Percentiles rank a stretch among this genome's conserved stretches.
These are phyloP conservation scores for Puffinus mauretanicus DNA, from an alignment of 2,113 vertebrate species.

Conservation along the genomic window DNA sequence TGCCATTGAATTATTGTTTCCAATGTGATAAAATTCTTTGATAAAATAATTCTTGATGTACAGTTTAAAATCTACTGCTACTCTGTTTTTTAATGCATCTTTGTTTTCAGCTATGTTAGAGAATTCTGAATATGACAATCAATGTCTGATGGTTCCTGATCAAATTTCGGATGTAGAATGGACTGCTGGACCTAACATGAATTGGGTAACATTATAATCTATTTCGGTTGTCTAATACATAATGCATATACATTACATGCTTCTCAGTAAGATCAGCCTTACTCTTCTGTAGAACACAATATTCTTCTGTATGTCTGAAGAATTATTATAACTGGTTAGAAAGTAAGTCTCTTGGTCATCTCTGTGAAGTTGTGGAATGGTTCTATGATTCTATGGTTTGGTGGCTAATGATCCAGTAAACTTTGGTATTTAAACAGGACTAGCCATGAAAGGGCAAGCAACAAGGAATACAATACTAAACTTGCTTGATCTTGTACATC, in stretches of 20 bases:
- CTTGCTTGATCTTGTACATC: not conserved
- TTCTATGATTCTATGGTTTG: not conserved
- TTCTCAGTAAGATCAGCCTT: not conserved
- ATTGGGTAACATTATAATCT: conserved; percentile 58
- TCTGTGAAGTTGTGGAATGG: not conserved
- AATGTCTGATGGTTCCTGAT: not conserved
- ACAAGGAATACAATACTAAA: not conserved
- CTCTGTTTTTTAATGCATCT: not conserved
- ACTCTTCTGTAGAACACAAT: not conserved
- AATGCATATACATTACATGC: not conserved
- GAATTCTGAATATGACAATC: conserved; percentile 41
- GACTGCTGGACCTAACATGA: conserved; percentile 63
- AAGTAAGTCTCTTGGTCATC: not conserved
- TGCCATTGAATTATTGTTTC: not conserved
- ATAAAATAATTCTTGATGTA: not conserved
- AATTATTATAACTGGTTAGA: not conserved
- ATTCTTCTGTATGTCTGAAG: not conserved
- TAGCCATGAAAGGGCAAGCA: not conserved
- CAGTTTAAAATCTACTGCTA: not conserved
- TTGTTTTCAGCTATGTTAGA: conserved; percentile 65
- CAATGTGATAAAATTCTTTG: not conserved
- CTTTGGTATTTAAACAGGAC: not conserved
- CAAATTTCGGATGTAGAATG: conserved; percentile 59
- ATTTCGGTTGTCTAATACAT: not conserved
- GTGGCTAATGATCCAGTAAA: not conserved